Evolutionary conservation across 53 echinoderm and acorn worm species (phyloP).

Genomic region (Actinopyga echinites): DNA sequence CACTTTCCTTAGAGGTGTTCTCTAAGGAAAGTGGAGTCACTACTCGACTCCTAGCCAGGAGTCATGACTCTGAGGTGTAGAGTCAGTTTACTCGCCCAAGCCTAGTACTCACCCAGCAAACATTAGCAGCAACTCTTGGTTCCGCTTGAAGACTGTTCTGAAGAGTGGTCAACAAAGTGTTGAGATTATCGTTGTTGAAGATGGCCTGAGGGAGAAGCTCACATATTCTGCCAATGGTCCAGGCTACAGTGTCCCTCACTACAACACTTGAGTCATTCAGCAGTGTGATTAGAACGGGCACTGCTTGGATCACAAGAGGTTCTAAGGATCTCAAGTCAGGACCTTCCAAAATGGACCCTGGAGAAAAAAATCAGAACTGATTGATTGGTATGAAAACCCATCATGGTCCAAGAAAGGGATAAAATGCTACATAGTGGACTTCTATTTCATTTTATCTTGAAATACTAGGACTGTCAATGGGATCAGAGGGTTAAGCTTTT

Average conservation of each 20-base stretch:
- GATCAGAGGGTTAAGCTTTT: no score
- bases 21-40: no score
- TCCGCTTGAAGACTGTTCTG: constrained; percentile 70
- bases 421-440: not conserved
- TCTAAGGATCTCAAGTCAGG: constrained; percentile 77
- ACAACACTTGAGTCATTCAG: constrained; percentile 73
- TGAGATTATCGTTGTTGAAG: constrained; percentile 66
- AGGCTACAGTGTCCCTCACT: constrained; percentile 90
- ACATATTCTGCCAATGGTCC: constrained; percentile 94
- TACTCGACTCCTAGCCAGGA: no score
- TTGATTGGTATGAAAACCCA: not conserved
- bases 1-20: no score
- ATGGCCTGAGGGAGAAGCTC: constrained; percentile 93
- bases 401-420: no score
- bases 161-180: constrained; percentile 62
- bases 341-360: constrained; percentile 96
- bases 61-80: no score
- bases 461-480: no score
- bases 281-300: constrained; percentile 72
- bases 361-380: not conserved
- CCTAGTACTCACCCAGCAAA: constrained; percentile 86
- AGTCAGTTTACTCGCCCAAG: no score
- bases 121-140: constrained; percentile 95
- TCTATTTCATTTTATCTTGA: no score
- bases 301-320: constrained; percentile 70